A percentile compares a stretch with the other conserved stretches of the same genome.
phyloP scores from a whole-genome alignment of 2,113 vertebrate genomes.

The Salvelinus namaycush region DNA sequence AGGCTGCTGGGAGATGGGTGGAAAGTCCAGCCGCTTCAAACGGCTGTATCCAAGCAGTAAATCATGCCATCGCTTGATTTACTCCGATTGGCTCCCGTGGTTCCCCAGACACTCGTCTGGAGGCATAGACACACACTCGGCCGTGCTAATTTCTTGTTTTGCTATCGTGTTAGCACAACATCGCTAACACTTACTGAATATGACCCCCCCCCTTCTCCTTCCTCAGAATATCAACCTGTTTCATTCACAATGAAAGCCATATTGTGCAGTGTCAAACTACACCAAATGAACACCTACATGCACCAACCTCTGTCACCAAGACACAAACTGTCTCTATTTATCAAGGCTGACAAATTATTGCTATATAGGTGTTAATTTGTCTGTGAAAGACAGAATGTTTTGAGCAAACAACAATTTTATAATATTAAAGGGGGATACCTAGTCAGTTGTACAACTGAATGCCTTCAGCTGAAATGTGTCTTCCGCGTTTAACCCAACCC shows the following conservation, averaged over 20 bases:
- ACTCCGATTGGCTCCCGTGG: background rate
- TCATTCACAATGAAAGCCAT: too few relatives aligned
- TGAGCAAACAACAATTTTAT: background rate
- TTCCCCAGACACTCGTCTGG: background rate
- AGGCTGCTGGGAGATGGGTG: background rate
- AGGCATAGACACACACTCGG: background rate
- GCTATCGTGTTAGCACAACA: background rate
- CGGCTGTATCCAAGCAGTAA: conserved; percentile 14
- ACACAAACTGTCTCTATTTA: background rate
- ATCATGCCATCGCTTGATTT: conserved; percentile 15
- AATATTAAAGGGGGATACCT: too few relatives aligned
- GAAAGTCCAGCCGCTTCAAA: background rate
- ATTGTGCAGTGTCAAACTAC: too few relatives aligned
- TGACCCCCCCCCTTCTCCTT: background rate
- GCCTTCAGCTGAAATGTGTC: too few relatives aligned
- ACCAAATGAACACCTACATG: too few relatives aligned
- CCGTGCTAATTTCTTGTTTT: background rate
- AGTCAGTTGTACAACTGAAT: too few relatives aligned
- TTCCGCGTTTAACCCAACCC: too few relatives aligned
- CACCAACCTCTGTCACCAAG: too few relatives aligned
- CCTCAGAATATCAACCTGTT: background rate
- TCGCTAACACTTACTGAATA: background rate
- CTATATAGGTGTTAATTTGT: background rate
- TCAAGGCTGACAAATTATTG: background rate
- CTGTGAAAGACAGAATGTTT: background rate